Evolutionary conservation across 2,113 vertebrate species (phyloP), one percentile per base, ranked within the genome.

Genomic region (Macrotis lagotis): DNA sequence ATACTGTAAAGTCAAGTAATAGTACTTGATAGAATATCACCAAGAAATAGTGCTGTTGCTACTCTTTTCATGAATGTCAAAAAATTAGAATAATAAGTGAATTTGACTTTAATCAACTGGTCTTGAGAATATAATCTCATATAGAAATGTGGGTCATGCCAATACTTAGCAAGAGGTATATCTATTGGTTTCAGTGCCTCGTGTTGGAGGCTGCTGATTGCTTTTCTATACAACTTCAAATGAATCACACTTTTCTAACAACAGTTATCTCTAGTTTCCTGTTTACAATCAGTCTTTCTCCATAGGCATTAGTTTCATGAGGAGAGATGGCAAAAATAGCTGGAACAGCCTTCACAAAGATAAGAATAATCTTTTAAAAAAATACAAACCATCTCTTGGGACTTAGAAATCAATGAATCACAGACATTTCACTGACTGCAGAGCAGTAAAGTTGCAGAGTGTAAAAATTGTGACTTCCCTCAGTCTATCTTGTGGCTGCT

Each of bases 281-380:
- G 37, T 91, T n/a, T 25, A 44, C 31, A 55, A 52, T 9, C 66
- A 94, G 26, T 91, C 92, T 92, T 88, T 97, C 93, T 89, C 44
- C 92, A 90, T 51, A 94, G 52, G 88, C 74, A 37, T 48, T 48
- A 92, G 48, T 94, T 31, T 24, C 0, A 51, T 94, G 52, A 9
- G 89, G 50, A 50, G 1, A 88, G 25, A 50, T 51, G 53, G 44
- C 16, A 92, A 91, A 44, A 96, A 2, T 3, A 91, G 31, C 31
- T 5, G 91, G 59, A 95, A 53, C 92, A 90, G 93, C 92, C 96
- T 96, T 95, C 90, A 49, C 7, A 93, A 12, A 91, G 92, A 95
- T 92, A 96, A 95, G 50, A 95, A 90, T 6, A 91, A 96, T 47
- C 88, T 92, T 88, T 96, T 88, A 91, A 59, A 97, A 94, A 97